Percentiles rank a stretch among this genome's conserved stretches.
These are phyloP conservation scores for Ciona savignyi DNA, from an alignment of 23 tunicate species.

Conservation along the genomic window DNA sequence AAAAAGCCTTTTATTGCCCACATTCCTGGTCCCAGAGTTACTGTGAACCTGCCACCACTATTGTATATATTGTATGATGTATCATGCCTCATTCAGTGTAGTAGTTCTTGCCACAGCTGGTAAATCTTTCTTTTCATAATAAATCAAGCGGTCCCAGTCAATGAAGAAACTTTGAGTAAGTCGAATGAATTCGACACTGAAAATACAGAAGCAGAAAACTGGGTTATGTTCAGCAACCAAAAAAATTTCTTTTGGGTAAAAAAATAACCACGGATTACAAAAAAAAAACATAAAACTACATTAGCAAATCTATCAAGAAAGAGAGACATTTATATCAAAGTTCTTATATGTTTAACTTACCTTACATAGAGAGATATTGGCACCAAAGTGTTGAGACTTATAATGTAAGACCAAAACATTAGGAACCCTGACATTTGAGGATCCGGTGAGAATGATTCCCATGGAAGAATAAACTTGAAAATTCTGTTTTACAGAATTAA, in stretches of 20 bases:
- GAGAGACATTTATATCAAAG: too few species aligned
- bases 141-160: slow-evolving; percentile 88
- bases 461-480: slow-evolving; percentile 51
- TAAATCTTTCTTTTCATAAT: slow-evolving; percentile 69
- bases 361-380: slow-evolving; percentile 99
- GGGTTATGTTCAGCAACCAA: background rate
- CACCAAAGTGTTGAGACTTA: slow-evolving; percentile 90
- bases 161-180: slow-evolving; percentile 88
- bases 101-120: slow-evolving; percentile 92
- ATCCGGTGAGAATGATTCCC: slow-evolving; percentile 54
- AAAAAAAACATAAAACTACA: too few species aligned
- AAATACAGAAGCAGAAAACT: background rate
- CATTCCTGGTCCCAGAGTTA: too few species aligned
- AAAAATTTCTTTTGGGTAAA: too few species aligned
- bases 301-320: too few species aligned
- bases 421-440: slow-evolving; percentile 80
- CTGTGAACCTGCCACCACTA: too few species aligned
- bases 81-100: slow-evolving; percentile 80
- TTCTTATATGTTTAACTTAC: too few species aligned
- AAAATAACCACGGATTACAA: too few species aligned
- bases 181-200: slow-evolving; percentile 90
- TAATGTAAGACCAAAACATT: slow-evolving; percentile 94
- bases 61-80: background rate
- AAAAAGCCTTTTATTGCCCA: too few species aligned
- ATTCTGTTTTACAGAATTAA: background rate